Percentiles rank a stretch among this genome's conserved stretches.
Evolutionary conservation across 2,797 vertebrate genomes (phyloP).

Genomic region (Premnoplex brunnescens): DNA sequence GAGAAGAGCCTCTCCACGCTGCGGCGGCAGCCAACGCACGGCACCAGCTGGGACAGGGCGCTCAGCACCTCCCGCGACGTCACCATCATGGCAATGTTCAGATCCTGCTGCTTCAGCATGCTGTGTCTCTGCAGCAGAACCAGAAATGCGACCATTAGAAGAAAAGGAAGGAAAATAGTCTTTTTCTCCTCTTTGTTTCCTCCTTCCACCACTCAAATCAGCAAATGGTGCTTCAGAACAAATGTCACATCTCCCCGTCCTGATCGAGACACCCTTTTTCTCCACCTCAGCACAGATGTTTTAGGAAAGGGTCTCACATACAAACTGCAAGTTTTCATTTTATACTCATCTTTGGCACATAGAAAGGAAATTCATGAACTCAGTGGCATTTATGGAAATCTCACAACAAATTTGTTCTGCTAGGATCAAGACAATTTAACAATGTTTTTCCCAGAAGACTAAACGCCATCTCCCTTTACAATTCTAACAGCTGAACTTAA

Average conservation of each 20-base stretch:
- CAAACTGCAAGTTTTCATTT: not conserved
- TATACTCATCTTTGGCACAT: not conserved
- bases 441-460: not conserved
- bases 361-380: not conserved
- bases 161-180: not conserved
- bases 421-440: not conserved
- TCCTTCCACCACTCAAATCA: not conserved
- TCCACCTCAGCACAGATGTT: not conserved
- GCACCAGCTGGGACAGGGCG: slow-evolving; percentile 91
- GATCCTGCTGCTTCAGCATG: slow-evolving; percentile 91
- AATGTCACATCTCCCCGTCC: not conserved
- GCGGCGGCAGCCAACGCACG: slow-evolving; percentile 94
- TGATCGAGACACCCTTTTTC: not conserved
- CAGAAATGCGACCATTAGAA: not conserved
- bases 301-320: not conserved
- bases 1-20: slow-evolving; percentile 96
- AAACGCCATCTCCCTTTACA: not conserved
- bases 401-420: not conserved
- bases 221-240: not conserved
- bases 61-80: slow-evolving; percentile 90
- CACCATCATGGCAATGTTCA: slow-evolving; percentile 92
- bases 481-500: not conserved
- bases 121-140: slow-evolving; percentile 82
- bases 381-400: not conserved
- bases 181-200: not conserved